phyloP scores from a whole-genome alignment of 2,113 vertebrate genomes.

The Pseudopipra pipra region DNA sequence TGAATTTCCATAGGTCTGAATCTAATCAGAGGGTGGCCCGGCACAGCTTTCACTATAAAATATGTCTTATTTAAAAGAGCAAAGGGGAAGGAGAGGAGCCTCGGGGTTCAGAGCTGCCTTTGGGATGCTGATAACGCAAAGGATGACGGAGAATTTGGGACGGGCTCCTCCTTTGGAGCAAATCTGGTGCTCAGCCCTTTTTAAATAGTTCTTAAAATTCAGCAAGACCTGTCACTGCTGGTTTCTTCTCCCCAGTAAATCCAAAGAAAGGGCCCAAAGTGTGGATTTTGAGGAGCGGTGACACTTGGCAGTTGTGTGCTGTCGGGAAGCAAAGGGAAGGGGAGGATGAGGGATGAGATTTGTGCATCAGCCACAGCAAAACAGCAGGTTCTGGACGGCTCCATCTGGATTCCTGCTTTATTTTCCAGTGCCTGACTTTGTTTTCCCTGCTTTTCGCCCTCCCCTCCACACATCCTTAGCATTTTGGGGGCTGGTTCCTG shows the following conservation, averaged over 20 bases:
- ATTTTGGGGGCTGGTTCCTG: neutral
- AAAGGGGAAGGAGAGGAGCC: neutral
- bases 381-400: neutral
- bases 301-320: neutral
- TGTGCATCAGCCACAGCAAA: neutral
- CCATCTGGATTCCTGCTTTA: slow-evolving; percentile 58
- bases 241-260: neutral
- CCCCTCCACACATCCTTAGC: neutral
- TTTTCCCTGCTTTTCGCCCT: neutral
- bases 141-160: neutral
- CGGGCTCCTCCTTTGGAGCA: neutral
- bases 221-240: fast-evolving
- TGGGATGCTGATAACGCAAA: fast-evolving
- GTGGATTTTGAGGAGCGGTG: neutral
- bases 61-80: neutral
- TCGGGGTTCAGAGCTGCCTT: neutral
- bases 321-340: neutral
- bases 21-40: slow-evolving; percentile 14
- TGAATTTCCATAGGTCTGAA: slow-evolving; percentile 47
- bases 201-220: neutral
- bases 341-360: neutral
- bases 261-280: neutral
- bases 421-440: neutral
- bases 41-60: neutral
- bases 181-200: neutral